phyloP scores from a whole-genome alignment of 2,888 invertebrate genomes.

The Camponotus fellah region DNA sequence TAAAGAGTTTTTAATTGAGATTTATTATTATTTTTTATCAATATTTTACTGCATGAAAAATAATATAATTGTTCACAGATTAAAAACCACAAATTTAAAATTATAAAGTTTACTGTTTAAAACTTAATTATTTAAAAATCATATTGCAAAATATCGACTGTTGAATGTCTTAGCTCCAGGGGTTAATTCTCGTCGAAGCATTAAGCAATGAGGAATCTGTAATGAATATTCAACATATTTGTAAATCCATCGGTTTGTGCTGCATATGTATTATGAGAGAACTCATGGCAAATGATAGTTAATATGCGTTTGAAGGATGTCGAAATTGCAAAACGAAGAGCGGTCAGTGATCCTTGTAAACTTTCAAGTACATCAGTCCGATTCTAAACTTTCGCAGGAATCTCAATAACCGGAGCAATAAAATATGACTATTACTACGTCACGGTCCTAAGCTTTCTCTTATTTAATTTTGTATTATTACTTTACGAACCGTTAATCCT shows the following conservation, averaged over 20 bases:
- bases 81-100: neutral
- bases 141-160: conserved; percentile 55
- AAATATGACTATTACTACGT: too few relatives aligned
- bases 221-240: conserved; percentile 81
- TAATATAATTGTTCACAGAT: neutral
- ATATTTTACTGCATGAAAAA: neutral
- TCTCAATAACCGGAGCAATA: neutral
- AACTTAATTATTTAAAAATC: conserved; percentile 62
- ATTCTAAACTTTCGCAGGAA: conserved; percentile 15
- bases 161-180: conserved; percentile 67
- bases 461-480: too few relatives aligned
- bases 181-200: conserved; percentile 66
- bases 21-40: neutral
- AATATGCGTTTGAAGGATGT: conserved; percentile 56
- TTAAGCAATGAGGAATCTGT: conserved; percentile 77
- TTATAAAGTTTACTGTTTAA: neutral
- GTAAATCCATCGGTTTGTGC: conserved; percentile 76
- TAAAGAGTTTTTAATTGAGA: neutral
- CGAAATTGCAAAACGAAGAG: conserved; percentile 42
- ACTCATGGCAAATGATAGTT: conserved; percentile 65
- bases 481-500: too few relatives aligned
- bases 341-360: neutral
- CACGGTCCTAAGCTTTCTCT: too few relatives aligned
- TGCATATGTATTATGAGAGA: conserved; percentile 80
- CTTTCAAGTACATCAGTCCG: conserved; percentile 16